Evolutionary conservation across 1,140 invertebrate species (phyloP).

Genomic region (Elysia chlorotica): DNA sequence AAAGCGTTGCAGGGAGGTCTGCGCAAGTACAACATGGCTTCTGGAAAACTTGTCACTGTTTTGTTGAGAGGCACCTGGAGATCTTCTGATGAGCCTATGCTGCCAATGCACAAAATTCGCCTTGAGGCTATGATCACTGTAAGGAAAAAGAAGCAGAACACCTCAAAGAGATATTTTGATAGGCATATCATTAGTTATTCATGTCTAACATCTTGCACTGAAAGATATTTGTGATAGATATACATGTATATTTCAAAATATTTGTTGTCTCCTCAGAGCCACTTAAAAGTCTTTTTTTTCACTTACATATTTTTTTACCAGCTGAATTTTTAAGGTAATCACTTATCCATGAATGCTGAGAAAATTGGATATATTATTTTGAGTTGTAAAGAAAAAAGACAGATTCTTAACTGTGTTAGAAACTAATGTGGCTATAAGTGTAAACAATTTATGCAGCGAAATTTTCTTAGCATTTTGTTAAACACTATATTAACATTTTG

Average conservation of each 20-base stretch:
- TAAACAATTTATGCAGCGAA: not conserved
- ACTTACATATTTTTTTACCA: not conserved
- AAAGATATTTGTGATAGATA: not conserved
- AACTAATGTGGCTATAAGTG: no score
- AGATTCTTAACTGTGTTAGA: no score
- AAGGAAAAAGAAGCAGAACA: no score
- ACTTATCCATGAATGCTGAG: no score
- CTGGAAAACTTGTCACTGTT: slow-evolving; percentile 46
- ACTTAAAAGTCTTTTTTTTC: not conserved
- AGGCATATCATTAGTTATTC: not conserved
- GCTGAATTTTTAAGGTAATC: no score
- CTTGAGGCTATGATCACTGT: slow-evolving; percentile 59
- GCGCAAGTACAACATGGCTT: slow-evolving; percentile 50
- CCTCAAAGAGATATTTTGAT: no score
- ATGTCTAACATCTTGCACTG: not conserved
- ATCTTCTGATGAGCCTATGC: slow-evolving; percentile 53
- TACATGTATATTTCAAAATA: not conserved
- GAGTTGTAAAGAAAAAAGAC: not conserved
- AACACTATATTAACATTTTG: no score
- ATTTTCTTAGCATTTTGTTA: slow-evolving; percentile 6
- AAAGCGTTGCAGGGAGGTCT: slow-evolving; percentile 53
- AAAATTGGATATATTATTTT: not conserved
- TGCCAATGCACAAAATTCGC: slow-evolving; percentile 55
- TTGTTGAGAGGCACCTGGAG: slow-evolving; percentile 47
- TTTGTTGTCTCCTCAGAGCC: not conserved